phyloP scores from a whole-genome alignment of 2,888 invertebrate species.

The Patella depressa region DNA sequence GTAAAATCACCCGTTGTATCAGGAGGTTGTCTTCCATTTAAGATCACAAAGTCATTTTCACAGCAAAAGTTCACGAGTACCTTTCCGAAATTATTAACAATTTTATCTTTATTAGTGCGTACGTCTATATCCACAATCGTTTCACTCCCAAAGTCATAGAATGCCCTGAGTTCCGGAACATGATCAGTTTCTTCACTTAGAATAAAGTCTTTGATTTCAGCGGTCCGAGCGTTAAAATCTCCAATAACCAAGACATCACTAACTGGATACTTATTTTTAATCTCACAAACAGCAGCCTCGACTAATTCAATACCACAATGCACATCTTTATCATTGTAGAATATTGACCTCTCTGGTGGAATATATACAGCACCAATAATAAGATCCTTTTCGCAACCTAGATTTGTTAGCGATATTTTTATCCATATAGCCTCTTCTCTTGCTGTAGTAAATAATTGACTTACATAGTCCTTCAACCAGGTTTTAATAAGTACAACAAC shows the following conservation, averaged over 20 bases:
- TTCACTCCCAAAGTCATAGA: background rate
- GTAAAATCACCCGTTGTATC: background rate
- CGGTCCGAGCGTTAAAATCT: slow-evolving; percentile 1
- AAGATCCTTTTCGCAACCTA: background rate
- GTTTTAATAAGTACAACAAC: too few species aligned
- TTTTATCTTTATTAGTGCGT: background rate
- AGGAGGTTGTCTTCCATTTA: background rate
- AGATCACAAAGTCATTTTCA: background rate
- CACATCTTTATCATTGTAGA: background rate
- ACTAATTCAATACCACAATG: background rate
- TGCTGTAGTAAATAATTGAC: background rate
- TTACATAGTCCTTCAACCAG: too few species aligned
- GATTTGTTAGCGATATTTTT: background rate
- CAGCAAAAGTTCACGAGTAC: background rate
- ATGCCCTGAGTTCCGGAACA: background rate
- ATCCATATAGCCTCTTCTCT: background rate
- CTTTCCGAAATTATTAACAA: background rate
- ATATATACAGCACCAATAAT: background rate
- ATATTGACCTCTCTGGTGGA: background rate
- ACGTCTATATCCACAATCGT: background rate
- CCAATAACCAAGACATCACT: background rate
- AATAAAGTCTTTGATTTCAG: background rate
- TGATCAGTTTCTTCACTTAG: background rate
- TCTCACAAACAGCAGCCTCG: background rate
- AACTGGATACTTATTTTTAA: background rate